Evolutionary conservation across 2,888 invertebrate genomes (phyloP), one percentile per base, ranked within the genome.

Genomic region (Synanthedon myopaeformis): DNA sequence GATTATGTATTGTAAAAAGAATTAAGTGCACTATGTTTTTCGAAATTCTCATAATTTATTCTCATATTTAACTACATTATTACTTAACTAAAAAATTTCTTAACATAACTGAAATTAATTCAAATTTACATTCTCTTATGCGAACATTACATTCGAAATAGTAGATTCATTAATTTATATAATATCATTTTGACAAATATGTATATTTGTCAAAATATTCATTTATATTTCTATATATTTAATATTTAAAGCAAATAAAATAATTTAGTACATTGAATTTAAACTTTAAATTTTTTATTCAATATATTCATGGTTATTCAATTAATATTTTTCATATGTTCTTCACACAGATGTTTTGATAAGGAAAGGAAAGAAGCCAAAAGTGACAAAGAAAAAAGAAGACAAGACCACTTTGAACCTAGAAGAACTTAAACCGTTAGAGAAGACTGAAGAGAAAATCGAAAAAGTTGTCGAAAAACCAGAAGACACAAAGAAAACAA

Each of bases 401-500:
- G 19, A 45, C 13, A 45, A n/a, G n/a, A 45, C 45, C 2, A 8
- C 45, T 13, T 14, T 14, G n/a, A 45, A 13, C 14, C 13, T 12
- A 13, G 45, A 19, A 49, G 49, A 49, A 49, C 5, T 11, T 17
- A 23, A 49, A 49, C 13, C 13, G 11, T 17, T 23, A 6, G 13
- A 49, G 13, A 45, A 45, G 8, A 45, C n/a, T 13, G 45, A 13
- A 45, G 45, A 45, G n/a, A 45, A 45, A 14, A 45, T n/a, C 6
- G 14, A 14, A 45, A 45, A 45, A 5, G 14, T 12, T 13, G 13
- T 13, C 13, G 42, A 42, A 42, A 45, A n/a, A 14, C 42, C 56
- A 3, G 57, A 60, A 55, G 52, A 52, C 51, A 35, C 35, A 35
- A 57, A 59, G 57, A 57, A 60, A 58, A 58, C 51, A 52, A 65